Conservation (phyloP, 2,113 vertebrate species). For the Deroptyus accipitrinus region DNA sequence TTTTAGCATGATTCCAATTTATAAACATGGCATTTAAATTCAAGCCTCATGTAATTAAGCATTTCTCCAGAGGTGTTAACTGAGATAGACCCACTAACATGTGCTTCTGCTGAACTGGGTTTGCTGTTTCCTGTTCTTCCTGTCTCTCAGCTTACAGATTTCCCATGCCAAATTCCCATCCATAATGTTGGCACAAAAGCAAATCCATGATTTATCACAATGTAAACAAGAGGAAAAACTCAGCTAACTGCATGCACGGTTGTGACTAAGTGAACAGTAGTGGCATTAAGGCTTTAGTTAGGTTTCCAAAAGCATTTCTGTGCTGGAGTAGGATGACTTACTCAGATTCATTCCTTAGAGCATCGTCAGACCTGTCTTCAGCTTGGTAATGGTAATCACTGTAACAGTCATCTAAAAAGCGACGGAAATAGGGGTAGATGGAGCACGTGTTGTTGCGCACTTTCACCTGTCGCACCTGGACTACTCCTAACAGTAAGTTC, state of each 20-base stretch:
- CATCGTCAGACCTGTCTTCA: slow-evolving; percentile 71
- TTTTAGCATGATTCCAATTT: not conserved
- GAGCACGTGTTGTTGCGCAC: slow-evolving; percentile 62
- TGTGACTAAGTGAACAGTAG: not conserved
- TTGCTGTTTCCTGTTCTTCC: not conserved
- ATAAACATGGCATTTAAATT: not conserved
- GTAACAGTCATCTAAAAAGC: slow-evolving; percentile 56
- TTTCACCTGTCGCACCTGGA: slow-evolving; percentile 71
- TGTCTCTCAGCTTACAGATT: not conserved
- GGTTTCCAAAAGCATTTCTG: not conserved
- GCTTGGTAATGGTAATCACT: not conserved
- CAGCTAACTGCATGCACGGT: not conserved
- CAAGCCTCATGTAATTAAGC: not conserved
- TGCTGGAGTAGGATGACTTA: slow-evolving; percentile 52
- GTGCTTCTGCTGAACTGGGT: not conserved
- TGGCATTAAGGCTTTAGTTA: not conserved
- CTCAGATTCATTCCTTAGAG: slow-evolving; percentile 38
- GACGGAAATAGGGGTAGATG: slow-evolving; percentile 47
- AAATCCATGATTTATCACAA: not conserved
- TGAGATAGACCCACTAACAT: not conserved
- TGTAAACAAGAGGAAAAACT: not conserved
- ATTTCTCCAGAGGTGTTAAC: not conserved
- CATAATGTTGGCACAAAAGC: not conserved
- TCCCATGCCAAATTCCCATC: not conserved
- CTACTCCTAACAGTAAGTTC: slow-evolving; percentile 69